A percentile compares a stretch with the other conserved stretches of the same genome.
phyloP scores from a whole-genome alignment of 2,888 invertebrate genomes.

The Cabera pusaria region DNA sequence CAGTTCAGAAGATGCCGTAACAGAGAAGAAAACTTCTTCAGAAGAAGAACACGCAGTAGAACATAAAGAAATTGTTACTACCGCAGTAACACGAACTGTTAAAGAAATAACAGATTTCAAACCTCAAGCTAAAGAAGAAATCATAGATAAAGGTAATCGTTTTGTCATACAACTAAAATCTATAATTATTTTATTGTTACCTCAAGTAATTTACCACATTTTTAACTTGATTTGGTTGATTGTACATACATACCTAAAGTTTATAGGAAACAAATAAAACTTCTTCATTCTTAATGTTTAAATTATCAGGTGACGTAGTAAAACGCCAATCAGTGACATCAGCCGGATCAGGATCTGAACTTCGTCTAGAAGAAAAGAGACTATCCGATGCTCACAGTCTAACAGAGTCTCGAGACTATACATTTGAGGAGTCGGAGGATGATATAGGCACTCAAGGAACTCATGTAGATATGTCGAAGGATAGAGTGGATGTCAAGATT shows the following conservation, averaged over 20 bases:
- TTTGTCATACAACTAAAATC: too few relatives aligned
- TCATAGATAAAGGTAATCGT: slow-evolving; percentile 53
- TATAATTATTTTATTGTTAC: too few relatives aligned
- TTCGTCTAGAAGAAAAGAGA: slow-evolving; percentile 74
- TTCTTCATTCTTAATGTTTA: too few relatives aligned
- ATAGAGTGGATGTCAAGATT: slow-evolving; percentile 52
- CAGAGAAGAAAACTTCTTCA: slow-evolving; percentile 77
- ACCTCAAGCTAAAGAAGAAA: slow-evolving; percentile 49
- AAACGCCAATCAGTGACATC: slow-evolving; percentile 77
- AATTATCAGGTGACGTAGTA: slow-evolving; percentile 51
- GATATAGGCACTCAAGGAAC: slow-evolving; percentile 74
- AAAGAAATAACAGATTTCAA: slow-evolving; percentile 47
- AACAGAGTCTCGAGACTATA: slow-evolving; percentile 78
- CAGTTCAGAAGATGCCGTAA: slow-evolving; percentile 79
- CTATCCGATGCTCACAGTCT: slow-evolving; percentile 76
- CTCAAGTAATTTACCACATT: too few relatives aligned
- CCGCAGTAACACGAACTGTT: slow-evolving; percentile 33
- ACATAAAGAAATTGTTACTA: slow-evolving; percentile 39
- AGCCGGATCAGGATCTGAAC: slow-evolving; percentile 70
- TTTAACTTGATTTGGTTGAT: too few relatives aligned
- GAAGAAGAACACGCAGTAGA: slow-evolving; percentile 65
- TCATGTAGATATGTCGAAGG: slow-evolving; percentile 62
- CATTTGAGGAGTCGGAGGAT: slow-evolving; percentile 80
- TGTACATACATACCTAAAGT: too few relatives aligned
- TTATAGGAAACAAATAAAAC: too few relatives aligned